These are phyloP conservation scores for Larimichthys crocea DNA, from an alignment of 2,113 vertebrate genomes.

Conservation along the genomic window DNA sequence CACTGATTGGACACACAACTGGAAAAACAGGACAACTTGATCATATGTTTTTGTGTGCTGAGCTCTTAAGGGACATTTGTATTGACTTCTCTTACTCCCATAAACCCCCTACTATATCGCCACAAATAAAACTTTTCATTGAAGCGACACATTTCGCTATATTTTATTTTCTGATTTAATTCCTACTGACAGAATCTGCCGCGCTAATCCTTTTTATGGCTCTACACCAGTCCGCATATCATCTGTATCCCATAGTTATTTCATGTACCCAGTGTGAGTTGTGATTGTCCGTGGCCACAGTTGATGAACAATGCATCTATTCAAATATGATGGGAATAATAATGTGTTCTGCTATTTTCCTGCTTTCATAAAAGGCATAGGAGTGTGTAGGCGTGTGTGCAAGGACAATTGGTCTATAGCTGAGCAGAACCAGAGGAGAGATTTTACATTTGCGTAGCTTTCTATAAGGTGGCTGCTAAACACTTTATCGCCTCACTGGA, in stretches of 20 bases:
- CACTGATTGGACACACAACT: slow-evolving; percentile 5
- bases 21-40: slow-evolving; percentile 3
- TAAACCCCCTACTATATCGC: background rate
- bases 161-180: slow-evolving; percentile 5
- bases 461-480: background rate
- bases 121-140: background rate
- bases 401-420: background rate
- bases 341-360: slow-evolving; percentile 18
- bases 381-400: slow-evolving; percentile 9
- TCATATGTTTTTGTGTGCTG: background rate
- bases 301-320: slow-evolving; percentile 19
- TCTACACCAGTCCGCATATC: slow-evolving; percentile 13
- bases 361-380: slow-evolving; percentile 8
- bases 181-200: background rate
- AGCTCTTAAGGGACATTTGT: background rate
- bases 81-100: background rate
- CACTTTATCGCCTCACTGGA: background rate
- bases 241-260: background rate
- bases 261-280: background rate
- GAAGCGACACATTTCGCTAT: background rate
- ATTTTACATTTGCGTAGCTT: background rate
- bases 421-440: slow-evolving; percentile 3
- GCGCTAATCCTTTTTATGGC: slow-evolving; percentile 8
- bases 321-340: slow-evolving; percentile 20
- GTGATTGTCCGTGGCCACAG: background rate